Conservation (phyloP, 2,113 vertebrate species). For the Phrynosoma blainvillii region DNA sequence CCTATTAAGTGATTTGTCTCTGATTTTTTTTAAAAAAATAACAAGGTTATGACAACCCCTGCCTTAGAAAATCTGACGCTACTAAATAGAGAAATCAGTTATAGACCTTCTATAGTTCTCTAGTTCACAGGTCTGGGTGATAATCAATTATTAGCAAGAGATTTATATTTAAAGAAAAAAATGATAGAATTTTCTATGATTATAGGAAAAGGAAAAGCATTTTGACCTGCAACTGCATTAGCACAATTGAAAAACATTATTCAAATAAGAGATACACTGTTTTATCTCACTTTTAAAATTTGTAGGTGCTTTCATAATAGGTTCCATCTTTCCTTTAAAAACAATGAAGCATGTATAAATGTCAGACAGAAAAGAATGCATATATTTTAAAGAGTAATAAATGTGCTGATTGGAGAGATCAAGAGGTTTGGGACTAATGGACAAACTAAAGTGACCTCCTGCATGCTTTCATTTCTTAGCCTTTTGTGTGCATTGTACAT, state of each 20-base stretch:
- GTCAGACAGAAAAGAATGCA: not conserved
- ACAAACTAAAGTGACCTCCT: not conserved
- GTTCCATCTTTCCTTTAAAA: not conserved
- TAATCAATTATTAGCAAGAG: conserved; percentile 10
- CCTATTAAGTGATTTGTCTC: not conserved
- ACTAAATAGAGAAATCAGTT: not conserved
- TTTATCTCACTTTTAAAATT: not conserved
- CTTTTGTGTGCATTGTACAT: not conserved
- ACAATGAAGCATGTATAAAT: not conserved
- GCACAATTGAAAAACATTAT: not conserved
- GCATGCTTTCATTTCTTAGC: not conserved
- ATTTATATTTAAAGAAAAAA: not conserved
- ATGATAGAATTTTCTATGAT: conserved; percentile 1
- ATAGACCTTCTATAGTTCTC: not conserved
- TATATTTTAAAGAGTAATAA: not conserved
- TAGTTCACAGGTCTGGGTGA: conserved; percentile 11
- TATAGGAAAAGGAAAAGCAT: conserved; percentile 15
- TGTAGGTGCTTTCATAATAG: not conserved
- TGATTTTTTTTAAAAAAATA: not conserved
- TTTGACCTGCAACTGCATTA: not conserved
- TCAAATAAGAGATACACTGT: not conserved
- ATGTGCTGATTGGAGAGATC: not conserved
- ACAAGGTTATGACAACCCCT: not conserved
- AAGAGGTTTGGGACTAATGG: not conserved
- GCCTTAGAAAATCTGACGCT: not conserved